Base-by-base conservation (phyloP, 2,888 invertebrate genomes). In the Priocnemis perturbator region DNA sequence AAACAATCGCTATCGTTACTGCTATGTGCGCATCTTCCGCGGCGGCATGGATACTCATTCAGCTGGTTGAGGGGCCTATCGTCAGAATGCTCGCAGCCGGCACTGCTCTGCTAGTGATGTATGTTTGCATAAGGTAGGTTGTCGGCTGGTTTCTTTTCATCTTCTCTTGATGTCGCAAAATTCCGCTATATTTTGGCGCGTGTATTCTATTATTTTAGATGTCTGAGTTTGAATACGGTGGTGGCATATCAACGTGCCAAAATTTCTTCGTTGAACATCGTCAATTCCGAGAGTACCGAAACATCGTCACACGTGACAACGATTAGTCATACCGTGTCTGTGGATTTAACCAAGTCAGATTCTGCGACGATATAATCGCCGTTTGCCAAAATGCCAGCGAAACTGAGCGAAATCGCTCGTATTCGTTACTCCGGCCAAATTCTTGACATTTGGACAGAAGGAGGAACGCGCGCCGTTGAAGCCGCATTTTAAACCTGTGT, bases 161-260 rank as follows among this genome's bases (percentile, higher is more conserved):
- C 26, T 26, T 26, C 2, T 5, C 5, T 26, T 26, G 26, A 26
- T 5, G 26, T 26, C 5, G n/a, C n/a, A n/a, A n/a, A n/a, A n/a
- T n/a, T n/a, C n/a, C n/a, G n/a, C n/a, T n/a, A n/a, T n/a, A 26
- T 26, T 26, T 26, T 26, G 3, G 37, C 37, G 37, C 17, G 14
- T 30, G 50, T 20, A 30, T 14, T 44, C 15, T 50, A n/a, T 17
- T 50, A 73, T 89, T 88, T 3, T 89, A 97, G 97, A 89, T 95
- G 95, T 88, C 91, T 97, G 76, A 95, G 96, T 72, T 93, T 95
- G 88, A 96, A 96, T 85, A 96, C 96, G 1, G 94, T 96, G 60
- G 94, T 94, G 65, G 97, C 97, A n/a, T 97, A 96, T 90, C 96
- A 97, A 84, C 93, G 96, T 71, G 97, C 97, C 81, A 96, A 95